Percentiles rank a stretch among this genome's conserved stretches.
These are phyloP conservation scores for Elgaria multicarinata DNA, from an alignment of 2,113 vertebrate species.

Conservation along the genomic window DNA sequence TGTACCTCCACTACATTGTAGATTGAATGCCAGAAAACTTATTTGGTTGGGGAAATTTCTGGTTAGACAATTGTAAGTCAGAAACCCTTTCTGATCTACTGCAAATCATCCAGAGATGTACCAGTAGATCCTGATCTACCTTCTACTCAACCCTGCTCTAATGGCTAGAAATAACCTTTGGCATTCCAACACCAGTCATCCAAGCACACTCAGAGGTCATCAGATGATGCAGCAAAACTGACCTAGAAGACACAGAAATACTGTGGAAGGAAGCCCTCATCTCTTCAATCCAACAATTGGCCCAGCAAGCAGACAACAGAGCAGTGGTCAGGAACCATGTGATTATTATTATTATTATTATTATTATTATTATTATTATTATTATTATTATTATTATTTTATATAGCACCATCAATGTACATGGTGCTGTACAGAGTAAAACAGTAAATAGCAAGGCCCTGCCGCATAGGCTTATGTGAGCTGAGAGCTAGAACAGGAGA, in stretches of 20 bases:
- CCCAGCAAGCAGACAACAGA: background rate
- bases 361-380: no score
- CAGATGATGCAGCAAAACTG: background rate
- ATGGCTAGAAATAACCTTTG: background rate
- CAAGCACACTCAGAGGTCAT: no score
- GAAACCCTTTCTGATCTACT: background rate
- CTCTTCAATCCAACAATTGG: background rate
- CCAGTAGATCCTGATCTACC: background rate
- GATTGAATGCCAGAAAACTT: background rate
- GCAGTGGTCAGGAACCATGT: background rate
- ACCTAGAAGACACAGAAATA: background rate
- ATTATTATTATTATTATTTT: no score
- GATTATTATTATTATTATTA: no score
- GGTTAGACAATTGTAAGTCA: background rate
- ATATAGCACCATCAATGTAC: no score
- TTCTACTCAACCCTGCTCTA: background rate
- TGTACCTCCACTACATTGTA: conserved; percentile 52
- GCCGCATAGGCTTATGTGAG: no score
- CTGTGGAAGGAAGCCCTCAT: background rate
- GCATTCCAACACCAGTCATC: background rate
- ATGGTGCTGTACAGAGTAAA: no score
- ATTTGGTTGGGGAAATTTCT: background rate
- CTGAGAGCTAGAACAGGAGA: background rate
- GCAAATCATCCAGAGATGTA: background rate
- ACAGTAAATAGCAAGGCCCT: no score